Conservation (phyloP, 2,888 invertebrate genomes). For the Augiades crinisus region DNA sequence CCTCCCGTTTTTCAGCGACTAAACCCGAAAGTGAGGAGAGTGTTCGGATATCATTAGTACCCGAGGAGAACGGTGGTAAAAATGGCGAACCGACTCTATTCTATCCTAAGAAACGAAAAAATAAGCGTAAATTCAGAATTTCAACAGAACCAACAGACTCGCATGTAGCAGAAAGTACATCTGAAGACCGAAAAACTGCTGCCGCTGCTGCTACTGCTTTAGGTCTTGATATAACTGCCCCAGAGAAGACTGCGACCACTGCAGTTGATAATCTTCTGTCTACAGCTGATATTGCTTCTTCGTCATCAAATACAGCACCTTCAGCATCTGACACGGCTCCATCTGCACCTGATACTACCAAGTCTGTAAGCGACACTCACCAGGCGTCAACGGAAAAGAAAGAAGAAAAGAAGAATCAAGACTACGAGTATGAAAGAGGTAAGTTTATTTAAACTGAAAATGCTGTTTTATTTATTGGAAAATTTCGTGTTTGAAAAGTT, state of each 20-base stretch:
- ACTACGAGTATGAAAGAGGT: constrained; percentile 56
- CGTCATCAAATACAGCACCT: constrained; percentile 34
- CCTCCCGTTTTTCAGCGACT: constrained; percentile 40
- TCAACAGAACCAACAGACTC: constrained; percentile 40
- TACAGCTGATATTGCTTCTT: constrained; percentile 26
- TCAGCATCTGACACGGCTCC: constrained; percentile 30
- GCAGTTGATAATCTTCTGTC: constrained; percentile 30
- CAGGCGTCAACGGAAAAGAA: constrained; percentile 54
- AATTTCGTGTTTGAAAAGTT: too few relatives aligned
- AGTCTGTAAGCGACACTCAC: constrained; percentile 48
- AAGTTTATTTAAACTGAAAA: too few relatives aligned
- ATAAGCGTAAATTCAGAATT: constrained; percentile 42
- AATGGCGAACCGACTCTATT: constrained; percentile 61
- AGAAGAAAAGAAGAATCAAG: constrained; percentile 44
- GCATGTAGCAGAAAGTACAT: neutral
- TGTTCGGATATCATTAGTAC: constrained; percentile 60
- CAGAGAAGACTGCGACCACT: constrained; percentile 4
- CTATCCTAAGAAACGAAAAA: constrained; percentile 57
- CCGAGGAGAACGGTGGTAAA: constrained; percentile 45
- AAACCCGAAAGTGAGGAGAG: constrained; percentile 37
- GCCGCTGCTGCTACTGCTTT: too few relatives aligned
- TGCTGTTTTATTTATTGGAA: too few relatives aligned
- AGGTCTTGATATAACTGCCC: neutral
- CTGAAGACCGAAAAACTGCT: constrained; percentile 3
- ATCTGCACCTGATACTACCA: constrained; percentile 35